Percentiles rank a stretch among this genome's conserved stretches.
phyloP scores from a whole-genome alignment of 2,113 vertebrate species.

The Spermophilus dauricus region DNA sequence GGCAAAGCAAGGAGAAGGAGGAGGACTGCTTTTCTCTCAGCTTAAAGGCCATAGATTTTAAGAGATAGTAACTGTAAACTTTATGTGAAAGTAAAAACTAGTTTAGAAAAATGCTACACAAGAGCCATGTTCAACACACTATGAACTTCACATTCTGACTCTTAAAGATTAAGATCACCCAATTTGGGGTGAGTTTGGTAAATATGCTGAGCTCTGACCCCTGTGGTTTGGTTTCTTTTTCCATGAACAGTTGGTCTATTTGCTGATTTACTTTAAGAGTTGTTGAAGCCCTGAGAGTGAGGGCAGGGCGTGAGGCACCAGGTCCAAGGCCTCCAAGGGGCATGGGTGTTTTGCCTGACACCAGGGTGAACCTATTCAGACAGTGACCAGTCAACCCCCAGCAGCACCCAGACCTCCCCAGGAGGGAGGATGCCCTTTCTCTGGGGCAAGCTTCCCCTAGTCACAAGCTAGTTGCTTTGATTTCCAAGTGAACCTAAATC shows the following conservation, averaged over 20 bases:
- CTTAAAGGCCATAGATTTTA: neutral
- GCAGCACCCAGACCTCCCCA: neutral
- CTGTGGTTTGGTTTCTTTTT: slow-evolving; percentile 72
- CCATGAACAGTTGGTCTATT: slow-evolving; percentile 38
- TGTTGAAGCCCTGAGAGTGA: neutral
- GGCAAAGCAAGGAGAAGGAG: neutral
- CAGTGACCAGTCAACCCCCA: neutral
- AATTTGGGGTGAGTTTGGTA: slow-evolving; percentile 61
- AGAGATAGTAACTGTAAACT: neutral
- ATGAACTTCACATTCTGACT: slow-evolving; percentile 34
- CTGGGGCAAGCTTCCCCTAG: neutral
- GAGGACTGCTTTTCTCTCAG: neutral
- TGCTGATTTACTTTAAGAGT: slow-evolving; percentile 33
- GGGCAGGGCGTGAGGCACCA: neutral
- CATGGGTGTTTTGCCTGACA: neutral
- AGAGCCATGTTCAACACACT: neutral
- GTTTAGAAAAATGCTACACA: neutral
- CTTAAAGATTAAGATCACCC: slow-evolving; percentile 69
- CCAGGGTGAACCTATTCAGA: neutral
- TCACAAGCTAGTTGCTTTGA: neutral
- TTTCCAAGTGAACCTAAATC: slow-evolving; percentile 7
- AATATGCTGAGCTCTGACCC: slow-evolving; percentile 69
- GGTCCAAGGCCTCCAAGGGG: neutral
- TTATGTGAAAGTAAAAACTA: slow-evolving; percentile 49
- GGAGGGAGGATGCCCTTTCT: neutral